Base-by-base conservation (phyloP, 2,113 vertebrate genomes). In the Prunella fulvescens region DNA sequence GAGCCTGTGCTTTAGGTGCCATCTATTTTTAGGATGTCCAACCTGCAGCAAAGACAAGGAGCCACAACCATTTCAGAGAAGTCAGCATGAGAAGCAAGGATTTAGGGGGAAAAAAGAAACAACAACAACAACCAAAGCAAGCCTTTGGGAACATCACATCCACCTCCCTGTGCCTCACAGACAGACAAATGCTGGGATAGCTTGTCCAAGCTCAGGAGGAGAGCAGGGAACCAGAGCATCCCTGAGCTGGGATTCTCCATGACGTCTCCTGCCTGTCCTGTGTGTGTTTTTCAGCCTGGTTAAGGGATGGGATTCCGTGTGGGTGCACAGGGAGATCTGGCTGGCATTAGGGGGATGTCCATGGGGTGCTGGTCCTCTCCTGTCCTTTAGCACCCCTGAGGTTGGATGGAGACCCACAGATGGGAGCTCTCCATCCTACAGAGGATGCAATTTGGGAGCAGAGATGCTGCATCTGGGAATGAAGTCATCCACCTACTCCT, bases 401-500 rank as follows among this genome's bases (percentile, higher is more conserved):
- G 81, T 26, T 62, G 90, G 66, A 81, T 88, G 73, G 69, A 78
- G 53, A 51, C 48, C 62, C 61, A 23, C 14, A 22, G 72, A 76
- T 3, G 40, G 40, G 54, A 42, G 57, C 39, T 77, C 72, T 44
- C 44, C 86, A 67, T 48, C 69, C 69, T 56, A 50, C 64, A n/a
- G 86, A 77, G 50, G 64, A 81, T 72, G 73, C 37, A 62, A 66
- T 86, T 76, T 62, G 13, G 57, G 78, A 90, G 74, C 70, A 79
- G 90, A 84, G 82, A 86, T 91, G 90, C 93, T 93, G 93, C 93
- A 94, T 96, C 87, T 91, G 84, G 76, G 60, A 85, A 94, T 94
- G 92, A 96, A 94, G 92, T 94, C 95, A 95, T 95, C 95, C 70
- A 85, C 65, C 58, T 84, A 66, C 86, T 92, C 92, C 64, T 84